Evolutionary conservation across 2,113 vertebrate genomes (phyloP).

Genomic region (Syngnathus typhle): DNA sequence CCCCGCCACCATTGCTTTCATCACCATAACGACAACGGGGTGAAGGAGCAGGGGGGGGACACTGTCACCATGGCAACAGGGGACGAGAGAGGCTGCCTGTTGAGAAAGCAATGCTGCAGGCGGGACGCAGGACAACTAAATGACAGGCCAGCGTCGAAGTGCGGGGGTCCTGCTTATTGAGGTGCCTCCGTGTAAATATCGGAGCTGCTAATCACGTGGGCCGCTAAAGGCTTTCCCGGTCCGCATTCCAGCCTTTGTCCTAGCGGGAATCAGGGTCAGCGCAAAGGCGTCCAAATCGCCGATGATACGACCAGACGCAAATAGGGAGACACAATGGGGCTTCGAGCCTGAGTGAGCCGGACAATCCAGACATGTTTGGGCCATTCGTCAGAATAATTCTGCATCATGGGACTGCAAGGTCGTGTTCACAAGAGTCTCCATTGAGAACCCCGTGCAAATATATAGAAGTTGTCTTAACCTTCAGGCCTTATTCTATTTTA

Average conservation of each 20-base stretch:
- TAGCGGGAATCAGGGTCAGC: slow-evolving; percentile 42
- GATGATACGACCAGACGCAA: neutral
- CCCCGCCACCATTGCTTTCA: slow-evolving; percentile 55
- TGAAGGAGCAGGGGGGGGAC: slow-evolving; percentile 11
- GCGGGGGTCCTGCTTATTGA: slow-evolving; percentile 43
- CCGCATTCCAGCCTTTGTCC: slow-evolving; percentile 30
- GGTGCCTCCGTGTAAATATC: neutral
- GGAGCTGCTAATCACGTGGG: neutral
- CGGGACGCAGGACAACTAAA: slow-evolving; percentile 43
- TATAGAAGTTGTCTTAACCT: too few species aligned
- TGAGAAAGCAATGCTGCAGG: slow-evolving; percentile 38
- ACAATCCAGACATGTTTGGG: slow-evolving; percentile 6
- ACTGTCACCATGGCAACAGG: slow-evolving; percentile 61
- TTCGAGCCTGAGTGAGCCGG: slow-evolving; percentile 17
- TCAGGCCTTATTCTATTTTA: too few species aligned
- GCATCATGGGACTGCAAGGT: neutral
- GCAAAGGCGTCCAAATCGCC: slow-evolving; percentile 37
- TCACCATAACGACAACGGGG: slow-evolving; percentile 65
- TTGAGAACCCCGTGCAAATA: neutral
- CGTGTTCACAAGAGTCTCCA: slow-evolving; percentile 5
- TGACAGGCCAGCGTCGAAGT: slow-evolving; percentile 46
- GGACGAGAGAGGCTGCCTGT: slow-evolving; percentile 42
- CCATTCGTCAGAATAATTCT: neutral
- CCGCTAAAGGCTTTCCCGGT: slow-evolving; percentile 28
- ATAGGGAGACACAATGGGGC: slow-evolving; percentile 44